phyloP scores from a whole-genome alignment of 2,797 vertebrate species.

The Falco columbarius region DNA sequence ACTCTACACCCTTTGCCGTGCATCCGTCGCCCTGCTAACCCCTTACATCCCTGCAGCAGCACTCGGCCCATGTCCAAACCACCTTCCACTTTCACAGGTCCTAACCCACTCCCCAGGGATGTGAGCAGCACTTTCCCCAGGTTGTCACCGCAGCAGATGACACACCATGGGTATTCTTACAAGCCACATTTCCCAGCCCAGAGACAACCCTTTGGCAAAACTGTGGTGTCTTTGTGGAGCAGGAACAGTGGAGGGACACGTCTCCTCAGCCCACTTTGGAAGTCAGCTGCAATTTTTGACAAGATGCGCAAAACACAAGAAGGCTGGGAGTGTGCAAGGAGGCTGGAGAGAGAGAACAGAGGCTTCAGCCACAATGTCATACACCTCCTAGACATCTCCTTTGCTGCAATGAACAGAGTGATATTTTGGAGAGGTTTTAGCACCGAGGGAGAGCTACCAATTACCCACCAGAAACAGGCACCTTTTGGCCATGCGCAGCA shows the following conservation, averaged over 20 bases:
- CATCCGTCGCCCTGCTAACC: background rate
- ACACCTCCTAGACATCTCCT: background rate
- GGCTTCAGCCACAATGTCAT: background rate
- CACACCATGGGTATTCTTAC: background rate
- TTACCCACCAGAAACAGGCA: background rate
- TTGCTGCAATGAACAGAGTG: background rate
- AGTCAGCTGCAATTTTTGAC: background rate
- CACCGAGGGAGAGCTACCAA: background rate
- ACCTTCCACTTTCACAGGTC: background rate
- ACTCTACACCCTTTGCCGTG: background rate
- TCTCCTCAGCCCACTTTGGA: background rate
- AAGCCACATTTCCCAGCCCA: background rate
- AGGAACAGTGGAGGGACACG: rapidly evolving
- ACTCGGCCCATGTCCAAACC: background rate
- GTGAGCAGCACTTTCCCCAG: background rate
- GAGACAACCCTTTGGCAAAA: background rate
- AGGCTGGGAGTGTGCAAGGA: background rate
- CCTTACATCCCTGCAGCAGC: background rate
- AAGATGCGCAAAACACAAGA: background rate
- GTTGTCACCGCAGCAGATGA: background rate
- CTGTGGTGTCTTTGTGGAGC: background rate
- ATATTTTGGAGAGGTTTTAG: background rate
- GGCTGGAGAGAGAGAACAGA: background rate
- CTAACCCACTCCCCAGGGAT: background rate
- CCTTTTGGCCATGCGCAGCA: background rate